Percentiles rank a stretch among this genome's conserved stretches.
Evolutionary conservation across 1,140 invertebrate genomes (phyloP).

Genomic region (Achroia grisella): DNA sequence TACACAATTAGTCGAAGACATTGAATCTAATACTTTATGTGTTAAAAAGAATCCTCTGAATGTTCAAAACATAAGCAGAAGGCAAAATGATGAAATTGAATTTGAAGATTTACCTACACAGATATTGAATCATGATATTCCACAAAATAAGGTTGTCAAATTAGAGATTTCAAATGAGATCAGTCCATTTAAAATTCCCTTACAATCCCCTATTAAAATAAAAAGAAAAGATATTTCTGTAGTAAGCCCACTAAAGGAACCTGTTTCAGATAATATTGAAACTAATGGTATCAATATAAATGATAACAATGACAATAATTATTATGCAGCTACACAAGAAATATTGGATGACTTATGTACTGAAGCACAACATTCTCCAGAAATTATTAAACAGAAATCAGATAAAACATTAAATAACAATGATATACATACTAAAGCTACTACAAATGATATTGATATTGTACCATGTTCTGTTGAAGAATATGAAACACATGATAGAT

Average conservation of each 20-base stretch:
- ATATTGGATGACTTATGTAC: constrained; percentile 50
- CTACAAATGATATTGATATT: constrained; percentile 9
- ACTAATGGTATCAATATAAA: neutral
- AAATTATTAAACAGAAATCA: neutral
- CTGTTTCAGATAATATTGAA: constrained; percentile 4
- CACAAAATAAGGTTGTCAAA: constrained; percentile 9
- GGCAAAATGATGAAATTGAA: neutral
- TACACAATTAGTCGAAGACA: constrained; percentile 32
- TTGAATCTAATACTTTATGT: neutral
- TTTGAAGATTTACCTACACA: constrained; percentile 37
- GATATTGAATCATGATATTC: constrained; percentile 16
- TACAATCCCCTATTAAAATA: constrained; percentile 21
- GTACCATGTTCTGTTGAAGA: constrained; percentile 15
- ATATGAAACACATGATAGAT: constrained; percentile 5
- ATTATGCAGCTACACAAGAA: constrained; percentile 57
- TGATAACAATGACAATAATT: constrained; percentile 30
- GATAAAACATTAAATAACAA: no score
- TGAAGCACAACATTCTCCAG: constrained; percentile 22
- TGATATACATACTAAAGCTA: neutral
- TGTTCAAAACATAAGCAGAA: neutral
- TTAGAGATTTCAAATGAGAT: constrained; percentile 9
- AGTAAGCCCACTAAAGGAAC: constrained; percentile 8
- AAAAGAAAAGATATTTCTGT: constrained; percentile 19
- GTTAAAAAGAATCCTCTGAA: neutral
- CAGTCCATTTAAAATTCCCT: constrained; percentile 43